A percentile compares a stretch with the other conserved stretches of the same genome.
These are phyloP conservation scores for Atherinomorus stipes DNA, from an alignment of 2,113 vertebrate species.

Conservation along the genomic window DNA sequence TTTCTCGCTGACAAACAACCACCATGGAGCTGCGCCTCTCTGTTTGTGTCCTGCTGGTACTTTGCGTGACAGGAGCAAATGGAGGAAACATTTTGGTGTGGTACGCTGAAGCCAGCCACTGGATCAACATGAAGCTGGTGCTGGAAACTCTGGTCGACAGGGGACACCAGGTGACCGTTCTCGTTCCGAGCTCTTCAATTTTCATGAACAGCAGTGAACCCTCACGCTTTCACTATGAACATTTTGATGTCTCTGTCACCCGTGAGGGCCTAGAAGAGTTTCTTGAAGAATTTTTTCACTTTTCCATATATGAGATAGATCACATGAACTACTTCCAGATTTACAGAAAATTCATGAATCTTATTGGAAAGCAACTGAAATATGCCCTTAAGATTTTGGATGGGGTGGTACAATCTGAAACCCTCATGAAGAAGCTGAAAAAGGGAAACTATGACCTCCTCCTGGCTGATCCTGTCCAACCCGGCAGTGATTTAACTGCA, in stretches of 20 bases:
- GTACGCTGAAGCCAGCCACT: conserved; percentile 85
- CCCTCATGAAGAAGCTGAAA: conserved; percentile 71
- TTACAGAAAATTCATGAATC: conserved; percentile 24
- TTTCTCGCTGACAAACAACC: neutral
- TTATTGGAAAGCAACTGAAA: conserved; percentile 17
- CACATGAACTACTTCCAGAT: conserved; percentile 60
- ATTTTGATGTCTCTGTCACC: conserved; percentile 54
- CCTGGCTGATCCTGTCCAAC: conserved; percentile 69
- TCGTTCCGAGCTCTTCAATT: conserved; percentile 34
- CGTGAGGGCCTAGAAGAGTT: conserved; percentile 26
- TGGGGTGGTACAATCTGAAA: conserved; percentile 70
- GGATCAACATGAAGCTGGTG: conserved; percentile 83
- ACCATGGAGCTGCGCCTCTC: conserved; percentile 53
- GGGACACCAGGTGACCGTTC: conserved; percentile 81
- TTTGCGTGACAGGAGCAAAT: no score
- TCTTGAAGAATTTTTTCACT: conserved; percentile 47
- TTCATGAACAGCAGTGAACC: conserved; percentile 63
- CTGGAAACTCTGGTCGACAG: conserved; percentile 72
- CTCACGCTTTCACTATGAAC: conserved; percentile 51
- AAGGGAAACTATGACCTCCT: conserved; percentile 74
- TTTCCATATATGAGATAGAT: conserved; percentile 71
- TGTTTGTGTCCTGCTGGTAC: conserved; percentile 53
- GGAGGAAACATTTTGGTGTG: conserved; percentile 83
- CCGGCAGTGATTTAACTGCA: conserved; percentile 76
- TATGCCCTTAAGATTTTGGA: conserved; percentile 50